A percentile compares a stretch with the other conserved stretches of the same genome.
Evolutionary conservation across 2,797 vertebrate species (phyloP).

Genomic region (Huso huso): DNA sequence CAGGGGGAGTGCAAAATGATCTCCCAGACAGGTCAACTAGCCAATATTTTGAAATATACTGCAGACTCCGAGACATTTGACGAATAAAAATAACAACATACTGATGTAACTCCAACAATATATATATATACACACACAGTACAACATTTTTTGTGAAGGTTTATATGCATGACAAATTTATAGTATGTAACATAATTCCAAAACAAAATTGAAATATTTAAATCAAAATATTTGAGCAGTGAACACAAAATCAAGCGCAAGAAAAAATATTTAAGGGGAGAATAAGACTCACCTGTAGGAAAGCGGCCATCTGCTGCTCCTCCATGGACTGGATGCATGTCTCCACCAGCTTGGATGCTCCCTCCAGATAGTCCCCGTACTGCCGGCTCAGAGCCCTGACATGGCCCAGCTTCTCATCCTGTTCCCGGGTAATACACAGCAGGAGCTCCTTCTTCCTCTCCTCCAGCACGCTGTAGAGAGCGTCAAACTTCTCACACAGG

Average conservation of each 20-base stretch:
- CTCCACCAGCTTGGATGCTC: conserved; percentile 73
- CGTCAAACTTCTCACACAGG: conserved; percentile 60
- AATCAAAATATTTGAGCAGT: too few species aligned
- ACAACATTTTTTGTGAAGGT: too few species aligned
- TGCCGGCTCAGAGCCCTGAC: conserved; percentile 66
- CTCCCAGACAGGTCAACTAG: too few species aligned
- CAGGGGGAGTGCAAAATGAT: too few species aligned
- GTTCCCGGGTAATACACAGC: conserved; percentile 57
- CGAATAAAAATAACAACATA: too few species aligned
- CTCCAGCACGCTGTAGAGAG: conserved; percentile 67
- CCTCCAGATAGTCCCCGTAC: conserved; percentile 72
- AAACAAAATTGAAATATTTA: background rate
- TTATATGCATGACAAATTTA: too few species aligned
- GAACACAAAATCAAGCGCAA: too few species aligned
- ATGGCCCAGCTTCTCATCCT: conserved; percentile 66
- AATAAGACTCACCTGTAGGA: conserved; percentile 63
- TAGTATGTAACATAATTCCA: background rate
- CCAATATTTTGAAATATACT: too few species aligned
- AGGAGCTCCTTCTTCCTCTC: conserved; percentile 77
- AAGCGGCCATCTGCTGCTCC: conserved; percentile 75
- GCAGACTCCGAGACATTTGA: too few species aligned
- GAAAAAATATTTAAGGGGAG: too few species aligned
- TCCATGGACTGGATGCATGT: conserved; percentile 77
- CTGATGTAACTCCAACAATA: too few species aligned
- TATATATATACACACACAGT: too few species aligned